phyloP scores from a whole-genome alignment of 2,113 vertebrate species.

The Grus americana region DNA sequence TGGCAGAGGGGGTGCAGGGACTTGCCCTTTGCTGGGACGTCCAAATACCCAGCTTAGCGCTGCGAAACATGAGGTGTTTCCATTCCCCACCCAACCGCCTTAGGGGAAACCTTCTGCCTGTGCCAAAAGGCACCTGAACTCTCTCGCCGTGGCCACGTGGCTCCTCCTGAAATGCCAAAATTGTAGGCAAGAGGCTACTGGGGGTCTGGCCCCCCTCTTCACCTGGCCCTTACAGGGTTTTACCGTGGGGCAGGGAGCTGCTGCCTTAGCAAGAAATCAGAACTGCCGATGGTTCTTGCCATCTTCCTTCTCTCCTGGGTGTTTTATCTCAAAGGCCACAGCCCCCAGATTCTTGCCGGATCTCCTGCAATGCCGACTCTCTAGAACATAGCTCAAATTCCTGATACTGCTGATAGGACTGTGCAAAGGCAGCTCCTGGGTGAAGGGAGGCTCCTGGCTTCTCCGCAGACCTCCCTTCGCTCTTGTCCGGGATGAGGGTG shows the following conservation, averaged over 20 bases:
- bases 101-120: not conserved
- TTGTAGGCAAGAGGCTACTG: not conserved
- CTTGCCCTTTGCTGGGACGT: not conserved
- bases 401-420: not conserved
- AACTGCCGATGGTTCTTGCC: rapidly evolving
- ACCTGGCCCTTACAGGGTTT: not conserved
- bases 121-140: not conserved
- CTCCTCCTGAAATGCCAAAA: not conserved
- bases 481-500: rapidly evolving
- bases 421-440: not conserved
- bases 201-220: rapidly evolving
- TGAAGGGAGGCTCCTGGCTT: not conserved
- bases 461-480: not conserved
- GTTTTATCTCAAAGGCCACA: not conserved
- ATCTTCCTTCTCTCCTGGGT: not conserved
- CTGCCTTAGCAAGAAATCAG: not conserved
- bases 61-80: not conserved
- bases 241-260: not conserved
- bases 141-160: rapidly evolving
- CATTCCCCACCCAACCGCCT: not conserved
- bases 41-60: not conserved
- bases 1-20: not conserved
- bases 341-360: not conserved
- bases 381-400: constrained; percentile 20
- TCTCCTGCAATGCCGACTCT: not conserved